phyloP scores from a whole-genome alignment of 2,797 vertebrate species.

The Cossypha heuglini region DNA sequence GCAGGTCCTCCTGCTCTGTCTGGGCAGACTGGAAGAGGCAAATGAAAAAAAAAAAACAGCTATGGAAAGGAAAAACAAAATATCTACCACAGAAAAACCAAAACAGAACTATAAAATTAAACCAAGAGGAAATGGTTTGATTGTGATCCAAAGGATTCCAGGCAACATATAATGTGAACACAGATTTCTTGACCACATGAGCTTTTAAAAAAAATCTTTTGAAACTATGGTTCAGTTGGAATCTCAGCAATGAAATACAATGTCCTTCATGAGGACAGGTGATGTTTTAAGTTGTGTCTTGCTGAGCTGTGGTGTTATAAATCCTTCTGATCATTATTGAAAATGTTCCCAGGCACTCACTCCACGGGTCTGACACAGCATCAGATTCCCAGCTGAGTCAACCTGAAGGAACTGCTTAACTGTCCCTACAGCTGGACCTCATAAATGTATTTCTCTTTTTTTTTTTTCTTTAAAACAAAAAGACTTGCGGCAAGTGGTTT shows the following conservation, averaged over 20 bases:
- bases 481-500: background rate
- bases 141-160: background rate
- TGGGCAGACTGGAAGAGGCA: background rate
- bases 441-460: background rate
- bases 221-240: background rate
- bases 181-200: background rate
- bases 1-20: background rate
- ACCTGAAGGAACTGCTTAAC: background rate
- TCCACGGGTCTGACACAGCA: background rate
- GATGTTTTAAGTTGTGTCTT: background rate
- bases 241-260: background rate
- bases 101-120: background rate
- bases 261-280: background rate
- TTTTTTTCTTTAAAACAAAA: background rate
- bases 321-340: background rate
- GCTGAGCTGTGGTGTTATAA: background rate
- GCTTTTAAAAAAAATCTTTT: background rate
- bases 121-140: background rate
- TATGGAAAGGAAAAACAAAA: background rate
- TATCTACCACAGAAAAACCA: background rate
- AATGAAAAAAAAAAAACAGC: background rate
- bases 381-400: background rate
- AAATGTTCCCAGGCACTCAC: background rate
- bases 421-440: background rate
- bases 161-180: background rate